Conservation (phyloP, 1,140 invertebrate genomes). For the Trichomalopsis sarcophagae region DNA sequence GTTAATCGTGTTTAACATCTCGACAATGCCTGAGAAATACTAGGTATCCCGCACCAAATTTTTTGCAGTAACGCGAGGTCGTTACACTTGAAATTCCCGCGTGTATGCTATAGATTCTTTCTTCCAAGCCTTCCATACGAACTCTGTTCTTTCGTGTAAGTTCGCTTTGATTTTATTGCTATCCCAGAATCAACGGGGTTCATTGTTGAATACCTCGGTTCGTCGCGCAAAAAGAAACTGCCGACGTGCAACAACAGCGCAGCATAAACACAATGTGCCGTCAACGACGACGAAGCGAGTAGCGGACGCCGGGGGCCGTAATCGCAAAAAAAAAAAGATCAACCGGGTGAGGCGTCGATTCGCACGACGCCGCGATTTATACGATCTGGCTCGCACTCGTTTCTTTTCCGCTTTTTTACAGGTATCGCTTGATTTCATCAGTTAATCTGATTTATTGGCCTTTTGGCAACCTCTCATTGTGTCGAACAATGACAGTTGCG, state of each 20-base stretch:
- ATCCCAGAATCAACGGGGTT: slow-evolving; percentile 47
- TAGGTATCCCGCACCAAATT: too few species aligned
- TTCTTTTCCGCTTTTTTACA: not conserved
- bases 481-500: not conserved
- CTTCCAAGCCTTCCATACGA: not conserved
- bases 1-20: too few species aligned
- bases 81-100: slow-evolving; percentile 21
- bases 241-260: not conserved
- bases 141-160: not conserved
- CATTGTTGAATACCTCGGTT: slow-evolving; percentile 16
- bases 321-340: not conserved
- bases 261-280: not conserved
- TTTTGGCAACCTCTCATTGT: slow-evolving; percentile 15
- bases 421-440: slow-evolving; percentile 15
- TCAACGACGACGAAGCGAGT: not conserved
- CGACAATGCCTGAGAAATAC: too few species aligned
- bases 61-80: not conserved
- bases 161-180: slow-evolving; percentile 11
- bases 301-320: not conserved
- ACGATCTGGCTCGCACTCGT: slow-evolving; percentile 9
- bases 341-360: not conserved
- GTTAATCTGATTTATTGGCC: slow-evolving; percentile 43
- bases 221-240: not conserved
- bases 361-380: slow-evolving; percentile 45
- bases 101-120: not conserved